Percentiles rank a stretch among this genome's conserved stretches.
phyloP scores from a whole-genome alignment of 1,140 invertebrate species.

The Drosophila lacertosa region DNA sequence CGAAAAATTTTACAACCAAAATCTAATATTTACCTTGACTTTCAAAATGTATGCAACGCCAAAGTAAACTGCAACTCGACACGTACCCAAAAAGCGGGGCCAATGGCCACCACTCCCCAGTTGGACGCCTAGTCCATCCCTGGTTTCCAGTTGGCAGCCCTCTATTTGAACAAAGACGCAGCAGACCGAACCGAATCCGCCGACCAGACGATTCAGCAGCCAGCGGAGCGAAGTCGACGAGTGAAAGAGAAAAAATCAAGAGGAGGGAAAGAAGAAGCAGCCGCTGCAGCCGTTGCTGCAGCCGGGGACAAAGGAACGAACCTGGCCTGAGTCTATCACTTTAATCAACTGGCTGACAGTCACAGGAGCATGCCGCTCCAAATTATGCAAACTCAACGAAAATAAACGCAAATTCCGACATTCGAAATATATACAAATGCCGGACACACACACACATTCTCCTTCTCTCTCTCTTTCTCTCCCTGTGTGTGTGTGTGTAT shows the following conservation, averaged over 20 bases:
- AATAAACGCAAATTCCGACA: constrained; percentile 75
- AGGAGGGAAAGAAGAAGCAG: constrained; percentile 7
- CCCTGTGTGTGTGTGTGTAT: constrained; percentile 1
- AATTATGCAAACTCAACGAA: constrained; percentile 81
- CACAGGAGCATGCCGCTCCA: constrained; percentile 42
- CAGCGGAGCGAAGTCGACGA: constrained; percentile 23
- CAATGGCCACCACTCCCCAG: constrained; percentile 19
- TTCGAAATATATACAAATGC: constrained; percentile 59
- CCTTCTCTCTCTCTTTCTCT: neutral
- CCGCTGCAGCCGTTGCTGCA: too few species aligned
- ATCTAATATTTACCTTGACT: constrained; percentile 82
- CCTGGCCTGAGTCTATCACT: constrained; percentile 67
- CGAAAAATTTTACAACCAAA: constrained; percentile 74
- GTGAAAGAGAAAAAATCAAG: constrained; percentile 16
- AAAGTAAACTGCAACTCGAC: constrained; percentile 73
- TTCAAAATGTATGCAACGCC: constrained; percentile 60
- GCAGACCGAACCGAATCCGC: constrained; percentile 53
- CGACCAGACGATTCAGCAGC: constrained; percentile 47
- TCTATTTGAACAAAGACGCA: constrained; percentile 65
- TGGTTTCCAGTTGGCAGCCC: too few species aligned
- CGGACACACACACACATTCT: too few species aligned
- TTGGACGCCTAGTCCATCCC: too few species aligned
- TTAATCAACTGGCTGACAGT: constrained; percentile 70
- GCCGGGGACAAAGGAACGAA: constrained; percentile 17
- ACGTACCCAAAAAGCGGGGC: constrained; percentile 26